Conservation (phyloP, 2,888 invertebrate species). For the Drosophila nigritarsus region DNA sequence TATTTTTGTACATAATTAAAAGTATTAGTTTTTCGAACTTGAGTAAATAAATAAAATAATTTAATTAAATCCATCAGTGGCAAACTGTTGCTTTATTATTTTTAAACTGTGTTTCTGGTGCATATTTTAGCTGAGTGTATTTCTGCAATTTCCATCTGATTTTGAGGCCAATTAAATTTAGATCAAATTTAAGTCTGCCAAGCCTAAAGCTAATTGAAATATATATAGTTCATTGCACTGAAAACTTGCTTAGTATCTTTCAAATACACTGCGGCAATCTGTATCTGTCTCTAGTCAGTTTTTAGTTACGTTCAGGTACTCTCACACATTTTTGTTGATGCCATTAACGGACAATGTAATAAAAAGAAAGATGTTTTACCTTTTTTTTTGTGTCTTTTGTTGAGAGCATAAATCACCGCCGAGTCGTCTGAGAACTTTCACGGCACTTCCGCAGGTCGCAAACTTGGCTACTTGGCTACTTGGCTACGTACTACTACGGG, state of each 20-base stretch:
- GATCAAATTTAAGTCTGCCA: background rate
- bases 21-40: background rate
- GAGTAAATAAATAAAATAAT: background rate
- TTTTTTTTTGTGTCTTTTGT: conserved; percentile 11
- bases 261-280: conserved; percentile 5
- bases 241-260: conserved; percentile 1
- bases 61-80: background rate
- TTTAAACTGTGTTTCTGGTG: background rate
- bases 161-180: background rate
- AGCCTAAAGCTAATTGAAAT: background rate
- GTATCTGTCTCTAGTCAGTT: conserved; percentile 9
- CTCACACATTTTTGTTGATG: conserved; percentile 1
- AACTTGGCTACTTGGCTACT: background rate
- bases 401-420: conserved; percentile 36
- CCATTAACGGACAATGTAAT: conserved; percentile 23
- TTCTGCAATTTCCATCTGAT: background rate
- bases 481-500: background rate
- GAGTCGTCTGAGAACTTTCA: conserved; percentile 60
- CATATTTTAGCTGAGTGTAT: background rate
- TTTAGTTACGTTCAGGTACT: conserved; percentile 21
- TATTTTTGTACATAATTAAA: background rate
- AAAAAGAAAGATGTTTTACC: conserved; percentile 13
- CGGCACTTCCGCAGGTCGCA: conserved; percentile 44
- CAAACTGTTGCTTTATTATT: too few relatives aligned
- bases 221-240: conserved; percentile 17